Percentiles rank a stretch among this genome's conserved stretches.
Conservation (phyloP, 2,797 vertebrate species). For the Natrix natrix region DNA sequence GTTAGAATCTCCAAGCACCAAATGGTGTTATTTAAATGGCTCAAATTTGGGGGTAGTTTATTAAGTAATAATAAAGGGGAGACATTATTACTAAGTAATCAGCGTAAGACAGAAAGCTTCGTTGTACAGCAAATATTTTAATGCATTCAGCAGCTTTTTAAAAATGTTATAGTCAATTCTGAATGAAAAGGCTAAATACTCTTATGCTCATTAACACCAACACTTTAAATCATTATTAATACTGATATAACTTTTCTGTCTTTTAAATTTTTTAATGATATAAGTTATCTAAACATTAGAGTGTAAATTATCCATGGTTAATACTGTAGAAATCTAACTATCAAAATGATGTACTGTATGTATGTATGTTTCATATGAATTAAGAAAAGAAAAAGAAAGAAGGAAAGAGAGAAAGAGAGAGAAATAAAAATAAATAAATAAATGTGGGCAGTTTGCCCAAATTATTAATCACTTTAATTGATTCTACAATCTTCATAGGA, state of each 20-base stretch:
- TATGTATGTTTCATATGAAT: not conserved
- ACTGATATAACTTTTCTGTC: not conserved
- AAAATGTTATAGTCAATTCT: not conserved
- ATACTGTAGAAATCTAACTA: not conserved
- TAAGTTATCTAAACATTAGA: not conserved
- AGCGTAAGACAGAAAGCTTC: not conserved
- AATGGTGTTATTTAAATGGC: not conserved
- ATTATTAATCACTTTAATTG: not conserved
- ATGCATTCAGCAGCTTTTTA: not conserved
- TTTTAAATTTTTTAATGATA: not conserved
- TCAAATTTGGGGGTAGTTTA: not conserved
- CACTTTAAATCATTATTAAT: not conserved
- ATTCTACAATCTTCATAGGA: not conserved
- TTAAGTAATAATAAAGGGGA: not conserved
- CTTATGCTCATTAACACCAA: not conserved
- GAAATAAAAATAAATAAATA: accelerated
- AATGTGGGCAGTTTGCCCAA: not conserved
- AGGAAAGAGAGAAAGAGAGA: not conserved
- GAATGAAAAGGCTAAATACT: not conserved
- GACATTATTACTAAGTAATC: not conserved
- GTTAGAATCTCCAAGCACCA: not conserved
- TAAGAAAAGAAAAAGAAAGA: not conserved
- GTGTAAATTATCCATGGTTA: not conserved
- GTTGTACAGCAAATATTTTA: not conserved
- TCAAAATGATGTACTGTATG: not conserved